phyloP scores from a whole-genome alignment of 2,888 invertebrate genomes.

The Diploptera punctata region DNA sequence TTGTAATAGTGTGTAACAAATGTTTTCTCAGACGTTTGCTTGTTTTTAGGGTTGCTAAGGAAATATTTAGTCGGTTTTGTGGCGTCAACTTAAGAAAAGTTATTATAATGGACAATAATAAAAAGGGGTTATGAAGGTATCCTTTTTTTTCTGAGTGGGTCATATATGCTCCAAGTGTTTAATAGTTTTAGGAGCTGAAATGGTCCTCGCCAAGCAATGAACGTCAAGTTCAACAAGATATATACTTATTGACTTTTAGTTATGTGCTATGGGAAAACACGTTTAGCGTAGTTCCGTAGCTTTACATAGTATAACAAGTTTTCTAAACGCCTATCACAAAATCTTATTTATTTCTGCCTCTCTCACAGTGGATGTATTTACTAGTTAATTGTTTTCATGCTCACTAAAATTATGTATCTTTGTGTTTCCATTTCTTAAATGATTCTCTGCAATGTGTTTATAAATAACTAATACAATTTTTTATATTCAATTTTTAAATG shows the following conservation, averaged over 20 bases:
- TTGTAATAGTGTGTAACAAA: background rate
- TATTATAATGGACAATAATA: background rate
- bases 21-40: background rate
- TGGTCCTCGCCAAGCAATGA: constrained; percentile 17
- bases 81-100: background rate
- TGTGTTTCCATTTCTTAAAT: no score
- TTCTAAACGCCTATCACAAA: no score
- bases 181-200: constrained; percentile 28
- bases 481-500: no score
- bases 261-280: constrained; percentile 18
- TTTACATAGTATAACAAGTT: no score
- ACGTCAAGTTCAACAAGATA: constrained; percentile 21
- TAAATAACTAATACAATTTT: no score
- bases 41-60: background rate
- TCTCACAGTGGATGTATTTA: no score
- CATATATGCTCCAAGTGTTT: constrained; percentile 6
- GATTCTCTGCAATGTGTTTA: no score
- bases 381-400: no score
- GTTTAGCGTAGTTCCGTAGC: no score
- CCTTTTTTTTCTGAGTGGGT: background rate
- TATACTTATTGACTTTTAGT: constrained; percentile 33
- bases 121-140: background rate
- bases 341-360: no score
- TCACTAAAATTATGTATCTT: no score
- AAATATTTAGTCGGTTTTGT: background rate